Percentiles rank a stretch among this genome's conserved stretches.
Conservation (phyloP, 2,113 vertebrate genomes). For the Oncorhynchus kisutch region DNA sequence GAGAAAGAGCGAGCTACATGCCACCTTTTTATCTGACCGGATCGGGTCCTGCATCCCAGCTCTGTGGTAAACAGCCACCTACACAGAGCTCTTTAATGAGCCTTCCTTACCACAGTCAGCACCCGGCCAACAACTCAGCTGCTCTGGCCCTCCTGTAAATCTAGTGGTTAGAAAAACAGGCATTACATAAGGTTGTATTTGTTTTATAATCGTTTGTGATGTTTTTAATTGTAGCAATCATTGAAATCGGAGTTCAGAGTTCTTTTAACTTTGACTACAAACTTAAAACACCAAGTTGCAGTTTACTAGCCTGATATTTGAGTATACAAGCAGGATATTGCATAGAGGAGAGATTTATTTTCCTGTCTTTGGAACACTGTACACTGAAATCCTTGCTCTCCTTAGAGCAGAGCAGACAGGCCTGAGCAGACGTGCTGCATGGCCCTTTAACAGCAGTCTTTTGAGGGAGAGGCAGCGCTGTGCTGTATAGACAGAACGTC, state of each 20-base stretch:
- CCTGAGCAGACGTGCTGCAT: neutral
- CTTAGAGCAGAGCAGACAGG: neutral
- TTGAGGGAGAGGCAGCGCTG: neutral
- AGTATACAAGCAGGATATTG: neutral
- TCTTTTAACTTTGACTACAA: neutral
- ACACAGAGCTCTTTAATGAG: slow-evolving; percentile 17
- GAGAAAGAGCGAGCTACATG: slow-evolving; percentile 3
- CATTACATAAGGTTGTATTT: too few species aligned
- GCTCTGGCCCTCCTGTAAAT: slow-evolving; percentile 1
- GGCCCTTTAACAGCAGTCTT: neutral
- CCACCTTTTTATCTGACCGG: neutral
- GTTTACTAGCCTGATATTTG: neutral
- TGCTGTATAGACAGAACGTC: neutral
- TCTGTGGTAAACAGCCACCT: neutral
- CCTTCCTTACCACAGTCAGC: neutral
- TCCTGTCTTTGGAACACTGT: neutral
- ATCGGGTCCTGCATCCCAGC: neutral
- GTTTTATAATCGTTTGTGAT: too few species aligned
- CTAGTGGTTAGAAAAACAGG: too few species aligned
- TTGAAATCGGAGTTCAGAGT: neutral
- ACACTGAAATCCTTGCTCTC: neutral
- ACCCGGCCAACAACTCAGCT: slow-evolving; percentile 2
- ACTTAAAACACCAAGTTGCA: neutral
- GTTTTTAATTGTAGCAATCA: too few species aligned
- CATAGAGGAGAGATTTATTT: neutral